Evolutionary conservation across 2,888 invertebrate genomes (phyloP).

Genomic region (Cephonodes hylas): DNA sequence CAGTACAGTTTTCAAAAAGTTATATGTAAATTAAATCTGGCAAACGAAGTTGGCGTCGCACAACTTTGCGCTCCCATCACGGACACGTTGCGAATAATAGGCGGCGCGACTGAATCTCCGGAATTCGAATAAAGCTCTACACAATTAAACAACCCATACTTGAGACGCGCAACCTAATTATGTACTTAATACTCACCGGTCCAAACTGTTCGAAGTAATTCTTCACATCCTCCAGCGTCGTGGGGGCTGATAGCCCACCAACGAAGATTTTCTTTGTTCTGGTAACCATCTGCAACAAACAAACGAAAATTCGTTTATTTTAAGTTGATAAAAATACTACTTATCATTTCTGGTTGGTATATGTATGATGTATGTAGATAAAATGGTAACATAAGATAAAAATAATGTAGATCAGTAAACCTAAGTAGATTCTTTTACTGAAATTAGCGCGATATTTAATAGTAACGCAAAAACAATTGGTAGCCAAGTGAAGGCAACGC

Average conservation of each 20-base stretch:
- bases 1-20: slow-evolving; percentile 64
- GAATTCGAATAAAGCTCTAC: slow-evolving; percentile 20
- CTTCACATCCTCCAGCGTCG: slow-evolving; percentile 99
- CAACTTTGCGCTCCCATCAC: slow-evolving; percentile 49
- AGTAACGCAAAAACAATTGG: slow-evolving; percentile 55
- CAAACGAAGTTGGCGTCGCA: slow-evolving; percentile 46
- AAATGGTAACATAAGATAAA: neutral
- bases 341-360: neutral
- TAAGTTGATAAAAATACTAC: neutral
- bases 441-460: neutral
- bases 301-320: slow-evolving; percentile 8
- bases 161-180: neutral
- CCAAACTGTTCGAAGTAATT: slow-evolving; percentile 99
- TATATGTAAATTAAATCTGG: slow-evolving; percentile 62
- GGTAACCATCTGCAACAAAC: slow-evolving; percentile 96
- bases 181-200: slow-evolving; percentile 88
- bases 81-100: slow-evolving; percentile 49
- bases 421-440: slow-evolving; percentile 5
- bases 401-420: slow-evolving; percentile 10
- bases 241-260: slow-evolving; percentile 99
- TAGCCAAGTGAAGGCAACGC: slow-evolving; percentile 35
- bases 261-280: slow-evolving; percentile 99
- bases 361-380: neutral
- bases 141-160: slow-evolving; percentile 4
- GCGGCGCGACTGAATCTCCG: slow-evolving; percentile 21